Evolutionary conservation across 2,113 vertebrate genomes (phyloP), one percentile per base, ranked within the genome.

Genomic region (Aphelocoma coerulescens): DNA sequence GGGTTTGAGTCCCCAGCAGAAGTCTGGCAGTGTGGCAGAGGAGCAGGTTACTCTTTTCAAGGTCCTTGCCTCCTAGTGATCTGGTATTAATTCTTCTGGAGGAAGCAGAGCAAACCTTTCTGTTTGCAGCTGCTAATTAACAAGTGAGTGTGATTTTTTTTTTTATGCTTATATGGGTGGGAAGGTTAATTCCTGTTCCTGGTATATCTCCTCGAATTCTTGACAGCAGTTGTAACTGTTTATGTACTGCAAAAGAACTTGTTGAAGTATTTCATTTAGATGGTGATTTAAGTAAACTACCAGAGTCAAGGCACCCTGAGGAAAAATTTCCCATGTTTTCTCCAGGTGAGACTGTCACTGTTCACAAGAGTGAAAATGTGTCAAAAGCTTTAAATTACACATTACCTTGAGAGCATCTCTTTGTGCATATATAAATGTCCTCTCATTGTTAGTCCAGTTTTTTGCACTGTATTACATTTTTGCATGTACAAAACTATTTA

Each of bases 11-110:
- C 12, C 18, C 17, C 78, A 68, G 54, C 19, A 83, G 22, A 72
- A n/a, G 7, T 23, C 54, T 73, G 73, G 59, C n/a, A 43, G 16
- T 4, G 13, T 27, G 54, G 48, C 82, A 51, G 58, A 72, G 69
- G 26, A 33, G 27, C 4, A 3, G 19, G 16, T 61, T 28, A n/a
- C 20, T 11, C 13, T 44, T 44, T 44, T 22, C 32, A 32, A 33
- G 12, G 22, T 35, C 27, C 39, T 85, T 0, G 0, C 33, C 46
- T 88, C 24, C 37, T 24, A 2, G 8, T 18, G 28, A 49, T n/a
- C 35, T 83, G 85, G 4, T 26, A 17, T 13, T 78, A 30, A 55
- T 73, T 35, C 33, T 79, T 11, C 24, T 73, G 48, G 24, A 35
- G 19, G 37, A 59, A 92, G 49, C 17, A 76, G n/a, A 62, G 43